Percentiles rank a stretch among this genome's conserved stretches.
phyloP scores from a whole-genome alignment of 1,140 invertebrate species.

The Lasaia peninsularis region DNA sequence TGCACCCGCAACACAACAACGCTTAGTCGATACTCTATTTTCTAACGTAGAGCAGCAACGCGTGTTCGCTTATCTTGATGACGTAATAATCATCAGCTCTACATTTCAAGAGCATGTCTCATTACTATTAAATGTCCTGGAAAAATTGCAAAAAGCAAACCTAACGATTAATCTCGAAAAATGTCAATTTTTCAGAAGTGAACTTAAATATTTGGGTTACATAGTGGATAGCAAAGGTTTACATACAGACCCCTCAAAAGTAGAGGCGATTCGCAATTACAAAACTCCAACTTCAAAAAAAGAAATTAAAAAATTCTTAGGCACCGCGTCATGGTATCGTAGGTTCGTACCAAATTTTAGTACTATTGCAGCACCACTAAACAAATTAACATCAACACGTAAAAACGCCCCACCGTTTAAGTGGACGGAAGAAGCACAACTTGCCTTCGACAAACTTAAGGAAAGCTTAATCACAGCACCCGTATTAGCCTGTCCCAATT shows the following conservation, averaged over 20 bases:
- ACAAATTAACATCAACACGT: constrained; percentile 13
- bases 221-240: constrained; percentile 10
- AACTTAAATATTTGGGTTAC: constrained; percentile 20
- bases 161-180: constrained; percentile 61
- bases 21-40: constrained; percentile 30
- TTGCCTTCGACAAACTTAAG: no score
- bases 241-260: constrained; percentile 9
- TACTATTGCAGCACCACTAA: constrained; percentile 12
- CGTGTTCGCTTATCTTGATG: constrained; percentile 66
- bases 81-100: constrained; percentile 61
- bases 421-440: no score
- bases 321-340: constrained; percentile 60
- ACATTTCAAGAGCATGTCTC: constrained; percentile 63
- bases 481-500: constrained; percentile 27
- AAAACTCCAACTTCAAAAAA: constrained; percentile 18
- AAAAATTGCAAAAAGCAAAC: constrained; percentile 44
- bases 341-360: constrained; percentile 45
- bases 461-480: constrained; percentile 21
- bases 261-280: constrained; percentile 18
- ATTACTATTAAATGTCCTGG: constrained; percentile 48
- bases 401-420: background rate
- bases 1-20: constrained; percentile 31
- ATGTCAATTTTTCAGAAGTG: constrained; percentile 1
- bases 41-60: constrained; percentile 27
- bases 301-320: constrained; percentile 33